Evolutionary conservation across 2,113 vertebrate species (phyloP).

Genomic region (Grallaria varia): DNA sequence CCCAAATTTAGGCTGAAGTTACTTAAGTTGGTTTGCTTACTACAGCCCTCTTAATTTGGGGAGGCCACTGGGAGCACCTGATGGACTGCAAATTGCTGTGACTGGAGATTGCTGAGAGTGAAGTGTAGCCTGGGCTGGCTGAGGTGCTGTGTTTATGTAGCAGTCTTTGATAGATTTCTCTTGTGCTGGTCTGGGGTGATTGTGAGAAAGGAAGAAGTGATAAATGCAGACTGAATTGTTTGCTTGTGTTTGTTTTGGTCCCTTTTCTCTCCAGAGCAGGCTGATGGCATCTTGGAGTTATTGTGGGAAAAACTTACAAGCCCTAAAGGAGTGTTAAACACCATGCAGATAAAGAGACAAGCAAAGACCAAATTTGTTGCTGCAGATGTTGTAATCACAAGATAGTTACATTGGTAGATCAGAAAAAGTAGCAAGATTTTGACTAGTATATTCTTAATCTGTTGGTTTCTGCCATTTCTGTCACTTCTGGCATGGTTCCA

Average conservation of each 20-base stretch:
- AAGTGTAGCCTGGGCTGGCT: neutral
- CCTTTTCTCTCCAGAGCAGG: neutral
- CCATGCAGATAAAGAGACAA: neutral
- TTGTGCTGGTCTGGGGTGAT: neutral
- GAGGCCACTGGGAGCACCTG: neutral
- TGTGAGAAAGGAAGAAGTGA: neutral
- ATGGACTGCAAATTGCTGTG: neutral
- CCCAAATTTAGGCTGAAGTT: neutral
- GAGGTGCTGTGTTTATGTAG: neutral
- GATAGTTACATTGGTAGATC: neutral
- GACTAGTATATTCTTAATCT: neutral
- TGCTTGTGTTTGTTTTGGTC: neutral
- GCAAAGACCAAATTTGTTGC: neutral
- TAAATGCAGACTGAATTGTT: neutral
- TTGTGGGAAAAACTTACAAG: neutral
- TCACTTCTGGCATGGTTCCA: neutral
- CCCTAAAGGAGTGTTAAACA: neutral
- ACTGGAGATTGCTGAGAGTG: neutral
- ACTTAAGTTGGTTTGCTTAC: neutral
- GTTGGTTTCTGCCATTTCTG: neutral
- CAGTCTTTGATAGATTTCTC: neutral
- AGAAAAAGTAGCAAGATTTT: neutral
- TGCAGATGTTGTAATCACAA: neutral
- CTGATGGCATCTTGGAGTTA: neutral
- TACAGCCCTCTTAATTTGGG: neutral